Conservation (phyloP, 2,888 invertebrate genomes). For the Sussaba pulchella region DNA sequence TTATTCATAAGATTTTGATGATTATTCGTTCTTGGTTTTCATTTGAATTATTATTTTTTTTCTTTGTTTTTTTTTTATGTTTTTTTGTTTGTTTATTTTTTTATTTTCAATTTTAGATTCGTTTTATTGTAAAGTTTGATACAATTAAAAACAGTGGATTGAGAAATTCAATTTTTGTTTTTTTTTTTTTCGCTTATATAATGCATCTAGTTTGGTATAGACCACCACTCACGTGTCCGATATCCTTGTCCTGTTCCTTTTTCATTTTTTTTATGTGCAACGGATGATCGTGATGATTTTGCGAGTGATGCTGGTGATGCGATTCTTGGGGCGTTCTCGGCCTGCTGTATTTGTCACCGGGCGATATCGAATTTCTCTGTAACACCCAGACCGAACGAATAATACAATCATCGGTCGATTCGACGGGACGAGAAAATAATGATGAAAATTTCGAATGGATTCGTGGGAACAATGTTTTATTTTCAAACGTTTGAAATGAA, state of each 20-base stretch:
- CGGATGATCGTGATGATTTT: conserved; percentile 82
- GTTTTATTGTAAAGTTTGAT: conserved; percentile 22
- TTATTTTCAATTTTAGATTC: neutral
- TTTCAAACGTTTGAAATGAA: conserved; percentile 10
- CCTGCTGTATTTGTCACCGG: conserved; percentile 92
- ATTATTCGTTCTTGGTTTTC: conserved; percentile 16
- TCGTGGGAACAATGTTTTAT: conserved; percentile 65
- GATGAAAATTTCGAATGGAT: conserved; percentile 84
- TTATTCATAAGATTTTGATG: too few species aligned
- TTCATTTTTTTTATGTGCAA: conserved; percentile 88
- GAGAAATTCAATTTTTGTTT: neutral
- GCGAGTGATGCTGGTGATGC: conserved; percentile 87
- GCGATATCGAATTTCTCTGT: conserved; percentile 94
- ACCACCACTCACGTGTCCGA: conserved; percentile 89
- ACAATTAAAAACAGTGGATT: conserved; percentile 8
- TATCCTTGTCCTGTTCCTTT: conserved; percentile 92
- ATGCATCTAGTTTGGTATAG: conserved; percentile 20
- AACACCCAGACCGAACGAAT: conserved; percentile 75
- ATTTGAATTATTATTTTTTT: neutral
- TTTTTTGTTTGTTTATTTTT: too few species aligned
- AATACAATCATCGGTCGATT: conserved; percentile 69
- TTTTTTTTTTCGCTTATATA: conserved; percentile 3
- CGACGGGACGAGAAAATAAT: conserved; percentile 53
- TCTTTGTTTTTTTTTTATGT: too few species aligned
- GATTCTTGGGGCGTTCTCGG: conserved; percentile 91